Evolutionary conservation across 2,113 vertebrate species (phyloP).

Genomic region (Gadus macrocephalus): DNA sequence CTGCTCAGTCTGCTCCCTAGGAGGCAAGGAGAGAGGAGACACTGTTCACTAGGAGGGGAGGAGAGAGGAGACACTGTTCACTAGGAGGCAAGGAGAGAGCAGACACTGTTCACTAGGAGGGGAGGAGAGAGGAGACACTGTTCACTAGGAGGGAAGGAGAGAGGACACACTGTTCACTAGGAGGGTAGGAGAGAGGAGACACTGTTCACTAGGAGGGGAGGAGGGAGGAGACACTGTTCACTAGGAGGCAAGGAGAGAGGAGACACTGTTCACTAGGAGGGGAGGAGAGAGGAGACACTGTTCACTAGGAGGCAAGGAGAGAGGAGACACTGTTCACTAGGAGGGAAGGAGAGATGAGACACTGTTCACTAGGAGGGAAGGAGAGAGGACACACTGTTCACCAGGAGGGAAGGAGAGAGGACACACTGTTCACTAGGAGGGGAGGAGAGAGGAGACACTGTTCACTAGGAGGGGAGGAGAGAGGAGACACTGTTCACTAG

Average conservation of each 20-base stretch:
- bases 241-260: not conserved
- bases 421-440: not conserved
- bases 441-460: not conserved
- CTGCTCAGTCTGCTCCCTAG: slow-evolving; percentile 54
- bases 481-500: too few species aligned
- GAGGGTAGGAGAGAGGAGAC: slow-evolving; percentile 5
- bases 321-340: too few species aligned
- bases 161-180: not conserved
- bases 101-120: too few species aligned
- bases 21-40: not conserved
- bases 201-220: not conserved
- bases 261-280: not conserved
- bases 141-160: not conserved
- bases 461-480: too few species aligned
- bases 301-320: not conserved
- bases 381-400: not conserved
- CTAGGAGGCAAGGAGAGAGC: not conserved
- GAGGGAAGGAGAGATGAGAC: not conserved
- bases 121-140: too few species aligned
- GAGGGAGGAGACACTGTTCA: not conserved
- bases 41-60: not conserved
- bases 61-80: not conserved
- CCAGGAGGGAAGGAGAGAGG: not conserved
- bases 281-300: not conserved
- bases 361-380: not conserved